These are phyloP conservation scores for Myanophis thanlyinensis DNA, from an alignment of 2,113 vertebrate genomes.

Conservation along the genomic window DNA sequence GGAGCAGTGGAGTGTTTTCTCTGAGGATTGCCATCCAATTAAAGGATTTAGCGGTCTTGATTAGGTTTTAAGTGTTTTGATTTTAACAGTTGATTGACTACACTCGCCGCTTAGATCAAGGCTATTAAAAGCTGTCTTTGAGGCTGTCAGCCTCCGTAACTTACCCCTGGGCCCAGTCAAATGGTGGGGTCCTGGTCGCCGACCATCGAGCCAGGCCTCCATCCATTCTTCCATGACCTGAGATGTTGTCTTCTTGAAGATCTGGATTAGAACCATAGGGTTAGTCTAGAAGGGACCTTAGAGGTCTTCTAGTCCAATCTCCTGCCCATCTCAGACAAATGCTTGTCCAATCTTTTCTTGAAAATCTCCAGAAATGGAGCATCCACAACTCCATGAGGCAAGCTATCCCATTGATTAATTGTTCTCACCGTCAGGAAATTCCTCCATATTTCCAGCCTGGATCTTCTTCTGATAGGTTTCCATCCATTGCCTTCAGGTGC, in stretches of 20 bases:
- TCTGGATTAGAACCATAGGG: background rate
- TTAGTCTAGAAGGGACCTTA: no score
- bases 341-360: no score
- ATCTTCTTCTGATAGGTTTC: no score
- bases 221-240: background rate
- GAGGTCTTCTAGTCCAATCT: no score
- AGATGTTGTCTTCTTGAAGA: background rate
- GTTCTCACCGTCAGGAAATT: no score
- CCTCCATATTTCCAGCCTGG: no score
- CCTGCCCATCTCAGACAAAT: no score
- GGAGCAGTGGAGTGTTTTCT: background rate
- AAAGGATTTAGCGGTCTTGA: background rate
- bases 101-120: background rate
- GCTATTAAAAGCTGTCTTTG: background rate
- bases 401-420: no score
- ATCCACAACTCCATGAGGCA: no score
- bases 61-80: slow-evolving; percentile 14
- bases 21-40: slow-evolving; percentile 4
- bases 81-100: background rate
- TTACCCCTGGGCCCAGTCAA: background rate
- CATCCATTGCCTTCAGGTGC: no score
- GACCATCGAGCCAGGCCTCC: background rate
- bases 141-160: background rate
- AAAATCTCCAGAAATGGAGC: no score
- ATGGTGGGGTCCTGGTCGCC: background rate